A percentile compares a stretch with the other conserved stretches of the same genome.
Conservation (phyloP, 2,113 vertebrate genomes). For the Zosterops hypoxanthus region DNA sequence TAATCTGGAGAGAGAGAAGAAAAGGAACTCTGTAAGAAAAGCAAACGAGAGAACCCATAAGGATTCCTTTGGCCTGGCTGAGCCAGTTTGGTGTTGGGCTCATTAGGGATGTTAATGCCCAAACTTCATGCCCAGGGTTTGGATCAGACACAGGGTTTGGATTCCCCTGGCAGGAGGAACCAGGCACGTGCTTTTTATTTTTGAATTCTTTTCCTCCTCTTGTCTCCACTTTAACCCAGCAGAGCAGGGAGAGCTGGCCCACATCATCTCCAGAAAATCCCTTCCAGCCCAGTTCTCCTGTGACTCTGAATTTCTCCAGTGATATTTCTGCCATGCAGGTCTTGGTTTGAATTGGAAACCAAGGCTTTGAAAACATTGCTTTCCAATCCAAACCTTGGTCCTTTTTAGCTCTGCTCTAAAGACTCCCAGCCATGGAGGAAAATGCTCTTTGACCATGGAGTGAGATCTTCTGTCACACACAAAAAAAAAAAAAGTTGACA, state of each 20-base stretch:
- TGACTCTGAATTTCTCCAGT: neutral
- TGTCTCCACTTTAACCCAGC: neutral
- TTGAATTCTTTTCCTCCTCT: neutral
- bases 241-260: neutral
- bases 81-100: neutral
- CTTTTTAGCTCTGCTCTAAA: neutral
- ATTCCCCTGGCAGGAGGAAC: neutral
- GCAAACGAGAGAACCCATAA: neutral
- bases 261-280: neutral
- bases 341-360: accelerated
- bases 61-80: neutral
- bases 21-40: neutral
- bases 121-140: neutral
- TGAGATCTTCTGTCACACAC: neutral
- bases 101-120: neutral
- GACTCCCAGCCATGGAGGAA: accelerated
- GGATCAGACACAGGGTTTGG: neutral
- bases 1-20: neutral
- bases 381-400: no score
- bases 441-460: accelerated
- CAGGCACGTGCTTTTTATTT: neutral
- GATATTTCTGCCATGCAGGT: neutral
- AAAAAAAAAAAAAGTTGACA: neutral
- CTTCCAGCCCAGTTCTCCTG: neutral
- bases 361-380: neutral